Base-by-base conservation (phyloP, 1,140 invertebrate genomes). In the Mylabris phalerata region DNA sequence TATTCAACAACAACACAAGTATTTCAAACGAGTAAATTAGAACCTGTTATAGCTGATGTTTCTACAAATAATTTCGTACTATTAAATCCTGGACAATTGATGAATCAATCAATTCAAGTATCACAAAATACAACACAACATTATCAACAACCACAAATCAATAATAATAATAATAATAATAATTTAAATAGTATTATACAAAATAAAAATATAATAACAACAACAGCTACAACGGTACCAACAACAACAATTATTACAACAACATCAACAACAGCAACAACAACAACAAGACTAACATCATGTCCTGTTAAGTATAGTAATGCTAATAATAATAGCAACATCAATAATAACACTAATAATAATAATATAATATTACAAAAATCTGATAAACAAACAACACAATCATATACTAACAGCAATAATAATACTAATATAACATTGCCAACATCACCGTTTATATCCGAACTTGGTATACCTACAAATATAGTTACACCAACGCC, bases 1-100 rank as follows among this genome's bases (percentile, higher is more conserved):
- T 89, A 88, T 71, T 86, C 83, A 27, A 86, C 88, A 43, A 89
- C 88, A 4, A 90, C 88, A 0, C 88, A 90, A 76, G 85, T 88
- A 39, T 87, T 87, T 69, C 87, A 90, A 77, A 86, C 88, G 0
- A 88, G 87, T 58, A 90, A 90, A 73, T 84, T 89, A 72, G 86
- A 89, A 68, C 88, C 87, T 0, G 83, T 89, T 55, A 81, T 89
- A 1, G 41, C 32, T 32, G 87, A 89, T 70, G 80, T 87, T 25
- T 82, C 83, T 2, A 62, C 67, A 40, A 79, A 82, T 13, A 80
- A 82, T 56, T 88, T 86, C 73, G 84, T 89, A 27, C 80, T 90
- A 9, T 79, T 89, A 1, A 88, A 88, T 63, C 63, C 71, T 10
- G 60, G 55, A 39, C 67, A 67, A 70, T 64, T 70, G 57, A 72